Percentiles rank a stretch among this genome's conserved stretches.
Evolutionary conservation across 2,113 vertebrate genomes (phyloP).

Genomic region (Otocyon megalotis): DNA sequence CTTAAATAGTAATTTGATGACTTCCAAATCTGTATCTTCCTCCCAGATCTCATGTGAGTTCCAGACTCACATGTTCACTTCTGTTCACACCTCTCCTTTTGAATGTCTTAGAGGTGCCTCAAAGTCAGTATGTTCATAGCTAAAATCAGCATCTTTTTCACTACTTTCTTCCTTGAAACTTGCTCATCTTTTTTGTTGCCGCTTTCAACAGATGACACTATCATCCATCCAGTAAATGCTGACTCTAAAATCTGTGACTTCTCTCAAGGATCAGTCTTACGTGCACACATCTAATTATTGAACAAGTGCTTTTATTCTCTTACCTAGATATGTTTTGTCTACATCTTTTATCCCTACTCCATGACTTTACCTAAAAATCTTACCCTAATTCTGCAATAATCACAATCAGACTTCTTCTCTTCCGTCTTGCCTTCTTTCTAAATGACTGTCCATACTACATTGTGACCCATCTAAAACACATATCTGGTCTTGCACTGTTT

Average conservation of each 20-base stretch:
- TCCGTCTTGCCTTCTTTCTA: background rate
- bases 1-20: background rate
- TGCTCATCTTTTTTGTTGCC: background rate
- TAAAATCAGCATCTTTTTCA: background rate
- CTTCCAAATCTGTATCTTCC: background rate
- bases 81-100: background rate
- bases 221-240: background rate
- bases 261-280: background rate
- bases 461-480: background rate
- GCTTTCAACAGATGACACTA: background rate
- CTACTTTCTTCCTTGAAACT: slow-evolving; percentile 11
- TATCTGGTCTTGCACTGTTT: background rate
- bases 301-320: background rate
- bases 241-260: background rate
- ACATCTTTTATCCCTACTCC: background rate
- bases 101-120: background rate
- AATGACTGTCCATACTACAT: background rate
- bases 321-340: background rate
- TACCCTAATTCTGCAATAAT: background rate
- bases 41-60: background rate
- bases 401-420: background rate
- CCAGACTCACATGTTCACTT: background rate
- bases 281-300: background rate
- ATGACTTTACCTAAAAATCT: background rate
- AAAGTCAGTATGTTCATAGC: slow-evolving; percentile 34